Conservation (phyloP, 2,888 invertebrate genomes). For the Chrysodeixis includens region DNA sequence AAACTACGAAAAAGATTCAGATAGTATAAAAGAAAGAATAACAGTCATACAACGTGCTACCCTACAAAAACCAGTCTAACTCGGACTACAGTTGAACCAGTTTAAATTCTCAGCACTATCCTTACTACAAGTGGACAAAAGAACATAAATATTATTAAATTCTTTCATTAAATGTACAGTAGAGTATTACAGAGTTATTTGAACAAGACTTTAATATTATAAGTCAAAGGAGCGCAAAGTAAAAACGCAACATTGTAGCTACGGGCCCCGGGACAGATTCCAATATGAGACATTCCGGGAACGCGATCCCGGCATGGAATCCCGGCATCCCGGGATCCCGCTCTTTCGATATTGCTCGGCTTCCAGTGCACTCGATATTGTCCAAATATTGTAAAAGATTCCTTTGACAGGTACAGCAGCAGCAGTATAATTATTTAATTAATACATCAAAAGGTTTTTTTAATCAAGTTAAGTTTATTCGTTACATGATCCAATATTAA, state of each 20-base stretch:
- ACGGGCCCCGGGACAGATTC: constrained; percentile 66
- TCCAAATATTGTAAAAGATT: constrained; percentile 39
- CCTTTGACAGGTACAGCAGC: constrained; percentile 42
- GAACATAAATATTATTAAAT: constrained; percentile 21
- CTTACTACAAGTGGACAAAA: neutral
- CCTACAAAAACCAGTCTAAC: too few relatives aligned
- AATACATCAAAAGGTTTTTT: neutral
- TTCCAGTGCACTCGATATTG: constrained; percentile 56
- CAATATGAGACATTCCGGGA: constrained; percentile 73
- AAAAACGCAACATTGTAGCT: constrained; percentile 66
- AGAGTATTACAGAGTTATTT: constrained; percentile 39
- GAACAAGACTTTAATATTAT: constrained; percentile 52
- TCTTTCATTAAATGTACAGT: constrained; percentile 23
- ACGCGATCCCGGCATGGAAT: constrained; percentile 63
- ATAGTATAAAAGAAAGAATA: neutral
- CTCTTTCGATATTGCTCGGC: constrained; percentile 59
- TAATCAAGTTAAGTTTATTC: neutral
- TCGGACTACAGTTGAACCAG: neutral
- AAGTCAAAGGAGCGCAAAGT: constrained; percentile 50
- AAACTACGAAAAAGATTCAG: neutral
- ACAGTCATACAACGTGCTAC: neutral
- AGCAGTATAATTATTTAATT: constrained; percentile 21
- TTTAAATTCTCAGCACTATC: neutral
- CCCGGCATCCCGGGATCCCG: constrained; percentile 38
- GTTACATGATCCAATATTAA: too few relatives aligned